Evolutionary conservation across 2,888 invertebrate genomes (phyloP), one percentile per base, ranked within the genome.

Genomic region (Pantelozetes paolii): DNA sequence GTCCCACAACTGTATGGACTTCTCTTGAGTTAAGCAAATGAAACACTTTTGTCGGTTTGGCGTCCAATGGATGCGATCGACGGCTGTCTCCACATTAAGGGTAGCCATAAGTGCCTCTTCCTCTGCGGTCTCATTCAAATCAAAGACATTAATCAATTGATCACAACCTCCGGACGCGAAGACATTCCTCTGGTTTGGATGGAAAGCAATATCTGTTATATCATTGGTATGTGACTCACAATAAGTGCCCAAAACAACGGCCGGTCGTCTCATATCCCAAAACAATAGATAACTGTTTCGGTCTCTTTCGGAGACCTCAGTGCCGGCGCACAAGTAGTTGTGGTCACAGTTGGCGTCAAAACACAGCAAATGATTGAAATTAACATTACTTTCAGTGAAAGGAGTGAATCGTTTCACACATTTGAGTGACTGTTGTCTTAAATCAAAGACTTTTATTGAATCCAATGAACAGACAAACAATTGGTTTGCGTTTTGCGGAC

Each of bases 211-310:
- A 40, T 88, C 87, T 9, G 91, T 90, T 20, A 93, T 86, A 81
- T 92, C 92, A 81, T 91, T 90, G 74, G 88, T 87, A 80, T 93
- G 92, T 8, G 90, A 88, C 79, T 92, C 89, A 88, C 89, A 90
- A 81, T 92, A 94, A 0, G 89, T 89, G 0, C 92, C 92, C 42
- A 78, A 32, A 15, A 89, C 84, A 77, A 81, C 81, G 45, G 80
- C 78, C 50, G 82, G 80, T 76, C 92, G 85, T 76, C 92, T 84
- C 28, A 88, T 83, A 83, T 93, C 93, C 88, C 90, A 92, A 83
- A 93, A 93, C 76, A 92, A 82, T 20, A 92, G 83, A 81, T 86
- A 92, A 0, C 89, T 87, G 80, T 91, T 90, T 28, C 87, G 36
- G 40, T 67, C 86, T 59, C 32, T 59, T 73, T 87, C 85, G 59